Evolutionary conservation across 92 coral and sea anemone genomes (phyloP).

Genomic region (Ricordea florida): DNA sequence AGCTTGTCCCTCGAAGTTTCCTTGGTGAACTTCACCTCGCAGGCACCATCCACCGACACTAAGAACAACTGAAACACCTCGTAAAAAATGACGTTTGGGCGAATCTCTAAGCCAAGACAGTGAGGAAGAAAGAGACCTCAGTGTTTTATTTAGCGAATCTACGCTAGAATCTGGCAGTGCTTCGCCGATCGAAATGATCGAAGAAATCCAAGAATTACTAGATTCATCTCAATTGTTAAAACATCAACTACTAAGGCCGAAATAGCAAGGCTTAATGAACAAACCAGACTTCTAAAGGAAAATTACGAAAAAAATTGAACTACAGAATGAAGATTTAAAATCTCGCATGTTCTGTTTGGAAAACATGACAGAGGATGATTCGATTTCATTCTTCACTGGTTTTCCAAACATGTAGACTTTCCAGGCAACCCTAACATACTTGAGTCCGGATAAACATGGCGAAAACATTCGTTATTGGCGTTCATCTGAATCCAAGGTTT

Average conservation of each 20-base stretch:
- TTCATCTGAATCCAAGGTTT: too few species aligned
- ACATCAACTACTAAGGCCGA: too few species aligned
- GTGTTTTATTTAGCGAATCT: too few species aligned
- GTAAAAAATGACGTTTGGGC: neutral
- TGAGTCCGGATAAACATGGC: conserved; percentile 25
- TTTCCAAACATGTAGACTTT: conserved; percentile 45
- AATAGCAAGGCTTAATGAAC: too few species aligned
- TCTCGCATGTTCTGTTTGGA: neutral
- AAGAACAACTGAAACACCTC: neutral
- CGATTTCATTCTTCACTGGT: conserved; percentile 38
- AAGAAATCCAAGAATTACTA: too few species aligned
- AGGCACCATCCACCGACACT: conserved; percentile 14
- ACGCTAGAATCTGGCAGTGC: too few species aligned
- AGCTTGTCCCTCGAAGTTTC: conserved; percentile 35
- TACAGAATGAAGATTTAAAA: neutral
- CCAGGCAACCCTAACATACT: conserved; percentile 5
- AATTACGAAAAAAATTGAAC: neutral
- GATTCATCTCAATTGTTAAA: too few species aligned
- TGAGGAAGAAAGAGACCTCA: too few species aligned
- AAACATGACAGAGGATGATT: neutral
- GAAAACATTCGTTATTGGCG: conserved; percentile 28
- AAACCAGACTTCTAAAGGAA: neutral
- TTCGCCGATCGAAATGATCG: too few species aligned
- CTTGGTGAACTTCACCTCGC: conserved; percentile 15
- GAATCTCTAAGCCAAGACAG: neutral